phyloP scores from a whole-genome alignment of 2,113 vertebrate species.

The Hippopotamus amphibius region DNA sequence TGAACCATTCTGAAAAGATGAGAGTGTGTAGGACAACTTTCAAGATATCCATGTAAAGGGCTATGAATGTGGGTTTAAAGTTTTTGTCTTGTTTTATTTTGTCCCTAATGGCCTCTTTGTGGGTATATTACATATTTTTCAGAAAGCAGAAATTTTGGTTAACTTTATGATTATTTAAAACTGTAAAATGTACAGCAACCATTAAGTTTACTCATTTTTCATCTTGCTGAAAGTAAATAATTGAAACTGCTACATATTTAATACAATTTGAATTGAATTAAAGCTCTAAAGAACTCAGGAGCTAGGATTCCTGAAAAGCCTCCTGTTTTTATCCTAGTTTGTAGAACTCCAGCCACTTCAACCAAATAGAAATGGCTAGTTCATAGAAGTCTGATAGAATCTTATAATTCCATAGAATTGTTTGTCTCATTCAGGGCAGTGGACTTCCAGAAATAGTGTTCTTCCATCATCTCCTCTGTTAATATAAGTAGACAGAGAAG shows the following conservation, averaged over 20 bases:
- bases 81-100: not conserved
- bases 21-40: not conserved
- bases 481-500: not conserved
- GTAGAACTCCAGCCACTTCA: not conserved
- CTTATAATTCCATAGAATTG: not conserved
- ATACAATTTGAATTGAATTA: not conserved
- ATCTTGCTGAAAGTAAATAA: conserved; percentile 38
- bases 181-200: not conserved
- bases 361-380: not conserved
- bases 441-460: not conserved
- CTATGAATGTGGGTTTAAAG: not conserved
- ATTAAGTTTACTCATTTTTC: not conserved
- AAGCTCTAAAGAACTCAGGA: not conserved
- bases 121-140: not conserved
- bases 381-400: not conserved
- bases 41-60: not conserved
- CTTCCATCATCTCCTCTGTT: not conserved
- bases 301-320: not conserved
- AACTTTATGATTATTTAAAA: not conserved
- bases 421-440: too few species aligned
- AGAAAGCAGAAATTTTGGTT: conserved; percentile 10
- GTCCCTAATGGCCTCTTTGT: not conserved
- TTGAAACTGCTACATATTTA: conserved; percentile 1
- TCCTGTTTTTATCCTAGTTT: not conserved
- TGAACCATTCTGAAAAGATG: conserved; percentile 17